A percentile compares a stretch with the other conserved stretches of the same genome.
These are phyloP conservation scores for Amiota communis DNA, from an alignment of 2,888 invertebrate species.

Conservation along the genomic window DNA sequence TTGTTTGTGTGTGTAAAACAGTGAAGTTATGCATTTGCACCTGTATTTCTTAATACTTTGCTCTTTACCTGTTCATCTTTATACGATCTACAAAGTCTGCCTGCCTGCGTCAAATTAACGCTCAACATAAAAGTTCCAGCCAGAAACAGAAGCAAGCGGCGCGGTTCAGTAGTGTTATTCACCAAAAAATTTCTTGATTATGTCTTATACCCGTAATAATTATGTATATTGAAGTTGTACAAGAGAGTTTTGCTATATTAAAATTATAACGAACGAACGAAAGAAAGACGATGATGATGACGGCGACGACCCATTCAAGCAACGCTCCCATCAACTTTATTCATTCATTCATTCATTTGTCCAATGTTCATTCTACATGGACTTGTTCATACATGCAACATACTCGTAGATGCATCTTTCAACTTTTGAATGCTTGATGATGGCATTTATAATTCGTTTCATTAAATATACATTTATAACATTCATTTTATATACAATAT, in stretches of 20 bases:
- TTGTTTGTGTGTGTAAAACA: conserved; percentile 26
- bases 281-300: no score
- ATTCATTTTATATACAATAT: neutral
- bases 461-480: conserved; percentile 26
- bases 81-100: no score
- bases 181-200: conserved; percentile 55
- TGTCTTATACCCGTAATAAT: conserved; percentile 58
- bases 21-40: conserved; percentile 60
- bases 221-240: conserved; percentile 60
- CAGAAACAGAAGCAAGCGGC: no score
- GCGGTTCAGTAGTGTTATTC: no score
- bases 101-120: conserved; percentile 2
- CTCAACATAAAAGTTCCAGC: neutral
- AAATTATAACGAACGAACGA: no score
- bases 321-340: neutral
- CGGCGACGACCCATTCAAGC: no score
- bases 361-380: neutral
- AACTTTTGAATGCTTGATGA: conserved; percentile 2
- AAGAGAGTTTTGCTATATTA: conserved; percentile 44
- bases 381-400: no score
- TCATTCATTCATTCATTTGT: conserved; percentile 5
- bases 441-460: conserved; percentile 20
- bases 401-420: neutral
- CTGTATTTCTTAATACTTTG: conserved; percentile 42
- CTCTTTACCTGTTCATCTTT: neutral